Base-by-base conservation (phyloP, 1,140 invertebrate genomes). In the Pomacea maculata region DNA sequence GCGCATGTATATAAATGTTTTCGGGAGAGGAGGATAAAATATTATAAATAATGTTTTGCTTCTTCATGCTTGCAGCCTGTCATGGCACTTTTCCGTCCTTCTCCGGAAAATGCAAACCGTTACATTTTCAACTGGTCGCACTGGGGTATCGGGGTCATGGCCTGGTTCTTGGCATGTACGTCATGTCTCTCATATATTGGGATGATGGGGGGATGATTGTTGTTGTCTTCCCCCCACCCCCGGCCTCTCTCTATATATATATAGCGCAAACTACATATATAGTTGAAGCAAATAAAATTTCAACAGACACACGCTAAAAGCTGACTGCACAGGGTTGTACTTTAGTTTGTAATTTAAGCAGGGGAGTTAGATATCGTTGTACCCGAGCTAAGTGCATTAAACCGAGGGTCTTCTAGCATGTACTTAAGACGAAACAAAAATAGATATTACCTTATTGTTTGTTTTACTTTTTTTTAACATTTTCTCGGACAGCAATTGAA, bases 121-220 rank as follows among this genome's bases (percentile, higher is more conserved):
- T 93, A 95, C 0, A 92, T 97, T 79, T 98, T 98, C 93, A 98
- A 98, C 90, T 98, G 97, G 97, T 86, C 94, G 19, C 97, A 99
- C 91, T 98, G 96, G 96, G 92, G 96, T 70, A 93, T 96, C 79
- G 97, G 97, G 70, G 98, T 97, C 90, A 90, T 94, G 11, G 96
- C 96, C 6, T 96, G 97, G 88, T 96, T 97, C 82, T 92, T 97
- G 79, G 96, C 94, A 88, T 95, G 97, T 97, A 93, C 78, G 87
- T 81, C 55, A 78, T 14, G 10, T 29, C 19, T 29, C 15, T 29
- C 54, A 7, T 6, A 8, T 21, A 54, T 52, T 10, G 14, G 8
- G 17, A 34, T 21, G 67, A 25, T 11, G 67, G 11, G 1, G 1
- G 11, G 6, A 45, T 45, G 6, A 45, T 45, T 45, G 34, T 6